These are phyloP conservation scores for Alethe diademata DNA, from an alignment of 2,113 vertebrate species.

Conservation along the genomic window DNA sequence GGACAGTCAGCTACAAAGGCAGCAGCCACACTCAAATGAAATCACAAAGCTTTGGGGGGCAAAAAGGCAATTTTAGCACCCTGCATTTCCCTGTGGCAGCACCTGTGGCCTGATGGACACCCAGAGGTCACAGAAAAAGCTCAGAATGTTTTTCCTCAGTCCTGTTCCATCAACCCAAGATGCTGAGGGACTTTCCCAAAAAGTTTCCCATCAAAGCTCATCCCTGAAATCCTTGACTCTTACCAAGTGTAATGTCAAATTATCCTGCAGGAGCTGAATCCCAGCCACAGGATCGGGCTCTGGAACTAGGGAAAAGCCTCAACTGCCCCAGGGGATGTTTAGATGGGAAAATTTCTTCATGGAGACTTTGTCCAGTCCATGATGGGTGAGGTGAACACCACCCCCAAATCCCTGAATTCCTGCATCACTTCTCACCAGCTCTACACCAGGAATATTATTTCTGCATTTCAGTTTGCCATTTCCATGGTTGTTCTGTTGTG, in stretches of 20 bases:
- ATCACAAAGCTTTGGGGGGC: fast-evolving
- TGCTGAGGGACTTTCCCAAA: neutral
- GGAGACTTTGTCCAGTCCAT: neutral
- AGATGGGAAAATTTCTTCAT: neutral
- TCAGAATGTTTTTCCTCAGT: too few relatives aligned
- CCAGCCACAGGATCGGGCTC: fast-evolving
- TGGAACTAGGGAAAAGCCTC: neutral
- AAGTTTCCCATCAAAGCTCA: neutral
- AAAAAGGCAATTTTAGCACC: neutral
- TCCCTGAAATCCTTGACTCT: neutral
- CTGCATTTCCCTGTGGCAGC: fast-evolving
- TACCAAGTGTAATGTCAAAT: neutral
- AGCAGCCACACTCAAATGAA: fast-evolving
- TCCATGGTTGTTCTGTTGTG: too few relatives aligned
- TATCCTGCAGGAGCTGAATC: neutral
- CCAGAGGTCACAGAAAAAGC: neutral
- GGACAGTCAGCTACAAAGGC: fast-evolving
- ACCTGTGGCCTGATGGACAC: neutral
- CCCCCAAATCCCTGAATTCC: neutral
- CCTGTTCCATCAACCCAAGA: neutral
- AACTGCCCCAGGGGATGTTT: fast-evolving
- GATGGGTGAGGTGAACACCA: neutral
- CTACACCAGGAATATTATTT: neutral
- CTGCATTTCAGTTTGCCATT: neutral
- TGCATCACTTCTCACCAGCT: neutral